Evolutionary conservation across 1,140 invertebrate species (phyloP), one percentile per base, ranked within the genome.

Genomic region (Phymastichus coffea): DNA sequence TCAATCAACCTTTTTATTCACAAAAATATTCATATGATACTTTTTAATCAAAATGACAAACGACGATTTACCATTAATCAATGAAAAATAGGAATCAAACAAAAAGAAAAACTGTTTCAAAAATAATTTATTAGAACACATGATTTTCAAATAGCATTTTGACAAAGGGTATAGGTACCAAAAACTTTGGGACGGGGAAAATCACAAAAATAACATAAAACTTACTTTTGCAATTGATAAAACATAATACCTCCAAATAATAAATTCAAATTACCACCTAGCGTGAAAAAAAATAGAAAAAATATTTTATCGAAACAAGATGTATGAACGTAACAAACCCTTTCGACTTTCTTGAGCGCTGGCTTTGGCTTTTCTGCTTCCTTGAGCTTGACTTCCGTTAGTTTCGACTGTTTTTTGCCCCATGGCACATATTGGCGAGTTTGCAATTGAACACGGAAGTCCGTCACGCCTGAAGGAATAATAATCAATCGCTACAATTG

Each of bases 361-460:
- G 92, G 92, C 63, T 89, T 81, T 51, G 87, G 87, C 78, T 94
- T 92, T 77, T 96, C 93, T 6, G 87, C 86, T 80, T 96, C 94
- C 81, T 98, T 97, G 44, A 98, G 84, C 68, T 94, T 89, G 63
- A 93, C 93, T 87, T 91, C 95, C 76, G 97, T 92, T 26, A 89
- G 88, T 67, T 95, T 93, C 43, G 89, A 88, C 63, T 97, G 90
- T 58, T 96, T 89, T 76, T 88, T 87, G 54, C 83, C 90, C 92
- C 94, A 97, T 85, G 96, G 95, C 69, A 92, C 91, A 71, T 95
- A 95, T 80, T 96, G 96, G 72, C 94, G 89, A 80, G 97, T 96
- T 78, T 98, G 98, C 59, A 99, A 83, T 89, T 98, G 93, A 61
- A 95, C 87, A 81, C 97, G 88, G 89, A 99, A 99, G 81, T 99